Evolutionary conservation across 2,888 invertebrate genomes (phyloP).

Genomic region (Pedicia rivosa): DNA sequence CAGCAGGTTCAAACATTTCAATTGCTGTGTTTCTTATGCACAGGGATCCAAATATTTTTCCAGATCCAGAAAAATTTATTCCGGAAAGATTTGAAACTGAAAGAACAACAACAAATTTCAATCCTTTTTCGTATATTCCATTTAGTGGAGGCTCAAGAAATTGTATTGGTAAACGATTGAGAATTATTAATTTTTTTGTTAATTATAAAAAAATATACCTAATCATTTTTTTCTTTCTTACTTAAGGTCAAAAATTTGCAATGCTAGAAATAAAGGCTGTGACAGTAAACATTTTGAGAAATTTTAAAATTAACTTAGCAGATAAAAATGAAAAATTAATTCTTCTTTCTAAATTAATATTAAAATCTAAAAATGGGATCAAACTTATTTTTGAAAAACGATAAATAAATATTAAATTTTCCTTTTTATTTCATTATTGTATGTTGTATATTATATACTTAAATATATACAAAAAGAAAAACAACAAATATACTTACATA

Average conservation of each 20-base stretch:
- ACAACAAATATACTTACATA: too few species aligned
- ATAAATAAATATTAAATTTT: too few species aligned
- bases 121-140: constrained; percentile 28
- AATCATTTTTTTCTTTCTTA: constrained; percentile 1
- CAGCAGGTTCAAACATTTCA: constrained; percentile 10
- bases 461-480: too few species aligned
- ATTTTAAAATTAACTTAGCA: constrained; percentile 22
- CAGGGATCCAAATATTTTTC: constrained; percentile 21
- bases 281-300: constrained; percentile 23
- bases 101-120: constrained; percentile 21
- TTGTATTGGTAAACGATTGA: constrained; percentile 23
- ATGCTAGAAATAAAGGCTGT: constrained; percentile 27
- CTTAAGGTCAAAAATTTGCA: constrained; percentile 25
- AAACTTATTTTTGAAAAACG: constrained; percentile 23
- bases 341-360: constrained; percentile 24
- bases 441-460: too few species aligned
- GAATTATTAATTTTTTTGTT: not conserved
- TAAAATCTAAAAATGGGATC: constrained; percentile 26
- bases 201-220: not conserved
- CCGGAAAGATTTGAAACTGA: constrained; percentile 28
- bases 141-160: constrained; percentile 30
- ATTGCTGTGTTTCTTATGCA: constrained; percentile 7
- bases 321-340: constrained; percentile 18
- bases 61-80: constrained; percentile 22
- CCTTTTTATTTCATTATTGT: too few species aligned